phyloP scores from a whole-genome alignment of 2,113 vertebrate species.

The Anarrhichthys ocellatus region DNA sequence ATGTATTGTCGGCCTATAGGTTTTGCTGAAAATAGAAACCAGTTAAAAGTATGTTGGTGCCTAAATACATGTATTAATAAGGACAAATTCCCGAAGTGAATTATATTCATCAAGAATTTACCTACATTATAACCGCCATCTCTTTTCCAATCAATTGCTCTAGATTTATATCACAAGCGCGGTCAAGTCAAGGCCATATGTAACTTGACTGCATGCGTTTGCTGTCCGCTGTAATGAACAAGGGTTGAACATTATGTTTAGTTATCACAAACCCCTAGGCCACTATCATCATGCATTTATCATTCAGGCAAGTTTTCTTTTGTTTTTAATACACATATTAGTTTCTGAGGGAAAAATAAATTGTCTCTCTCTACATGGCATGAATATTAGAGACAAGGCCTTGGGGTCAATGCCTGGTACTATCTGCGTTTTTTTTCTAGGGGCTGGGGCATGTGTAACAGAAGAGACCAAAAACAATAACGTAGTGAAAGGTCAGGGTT shows the following conservation, averaged over 20 bases:
- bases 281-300: constrained; percentile 52
- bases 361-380: not conserved
- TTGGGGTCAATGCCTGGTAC: constrained; percentile 26
- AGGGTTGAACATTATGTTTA: constrained; percentile 4
- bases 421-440: not conserved
- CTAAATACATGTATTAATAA: not conserved
- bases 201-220: not conserved
- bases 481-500: constrained; percentile 47
- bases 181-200: constrained; percentile 1
- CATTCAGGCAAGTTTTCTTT: constrained; percentile 12
- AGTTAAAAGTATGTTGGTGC: not conserved
- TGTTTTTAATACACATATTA: constrained; percentile 56
- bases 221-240: not conserved
- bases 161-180: not conserved
- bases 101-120: not conserved
- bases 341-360: constrained; percentile 39
- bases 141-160: not conserved
- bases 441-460: constrained; percentile 19
- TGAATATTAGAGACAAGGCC: constrained; percentile 37
- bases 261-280: not conserved
- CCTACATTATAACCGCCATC: not conserved
- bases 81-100: not conserved
- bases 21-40: not conserved
- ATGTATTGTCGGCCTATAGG: not conserved
- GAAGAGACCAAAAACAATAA: constrained; percentile 13